Evolutionary conservation across 2,113 vertebrate genomes (phyloP).

Genomic region (Pteruthius melanotis): DNA sequence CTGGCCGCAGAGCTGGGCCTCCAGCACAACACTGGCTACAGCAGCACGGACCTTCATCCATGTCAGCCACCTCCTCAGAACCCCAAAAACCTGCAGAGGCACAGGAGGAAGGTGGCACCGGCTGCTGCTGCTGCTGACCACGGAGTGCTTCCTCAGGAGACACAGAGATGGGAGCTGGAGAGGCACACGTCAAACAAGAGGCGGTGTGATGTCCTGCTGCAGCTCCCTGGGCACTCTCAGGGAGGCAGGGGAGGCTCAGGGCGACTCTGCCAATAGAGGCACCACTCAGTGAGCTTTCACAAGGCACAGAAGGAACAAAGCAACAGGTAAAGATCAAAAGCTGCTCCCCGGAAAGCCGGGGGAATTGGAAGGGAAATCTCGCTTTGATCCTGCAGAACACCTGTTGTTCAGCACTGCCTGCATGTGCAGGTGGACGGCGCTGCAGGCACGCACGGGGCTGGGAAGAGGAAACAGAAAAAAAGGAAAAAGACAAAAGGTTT

Average conservation of each 20-base stretch:
- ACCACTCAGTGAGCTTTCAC: neutral
- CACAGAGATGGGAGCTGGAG: neutral
- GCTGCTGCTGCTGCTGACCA: neutral
- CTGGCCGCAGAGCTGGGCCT: neutral
- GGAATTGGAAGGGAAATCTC: neutral
- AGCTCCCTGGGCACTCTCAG: neutral
- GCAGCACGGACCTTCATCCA: neutral
- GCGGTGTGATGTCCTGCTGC: neutral
- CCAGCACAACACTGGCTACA: neutral
- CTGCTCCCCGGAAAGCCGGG: neutral
- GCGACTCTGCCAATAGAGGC: neutral
- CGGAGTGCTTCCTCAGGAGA: neutral
- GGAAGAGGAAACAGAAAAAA: neutral
- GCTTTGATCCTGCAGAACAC: neutral
- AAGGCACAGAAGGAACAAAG: neutral
- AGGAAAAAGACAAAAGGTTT: neutral
- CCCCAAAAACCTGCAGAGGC: neutral
- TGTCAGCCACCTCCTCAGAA: accelerated
- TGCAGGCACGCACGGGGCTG: neutral
- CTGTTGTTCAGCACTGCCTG: neutral
- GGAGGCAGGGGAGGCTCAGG: neutral
- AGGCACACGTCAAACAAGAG: neutral
- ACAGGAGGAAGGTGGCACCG: neutral
- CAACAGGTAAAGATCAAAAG: neutral
- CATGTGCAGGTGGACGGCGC: accelerated